phyloP scores from a whole-genome alignment of 2,797 vertebrate genomes.

The Oryzias dopingdopingensis region DNA sequence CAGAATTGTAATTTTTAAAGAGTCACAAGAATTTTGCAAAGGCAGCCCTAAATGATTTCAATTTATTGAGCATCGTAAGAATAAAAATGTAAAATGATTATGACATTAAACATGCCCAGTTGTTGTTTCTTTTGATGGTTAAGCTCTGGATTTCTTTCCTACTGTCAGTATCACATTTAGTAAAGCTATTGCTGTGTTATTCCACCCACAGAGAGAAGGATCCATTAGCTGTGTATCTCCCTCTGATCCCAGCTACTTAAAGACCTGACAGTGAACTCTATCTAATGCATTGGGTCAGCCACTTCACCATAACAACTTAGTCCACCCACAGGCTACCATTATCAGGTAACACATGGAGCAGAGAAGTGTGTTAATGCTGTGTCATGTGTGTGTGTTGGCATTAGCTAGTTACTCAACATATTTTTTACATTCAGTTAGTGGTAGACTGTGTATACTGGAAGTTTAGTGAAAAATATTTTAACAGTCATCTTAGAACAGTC shows the following conservation, averaged over 20 bases:
- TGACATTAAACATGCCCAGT: constrained; percentile 21
- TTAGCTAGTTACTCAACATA: constrained; percentile 24
- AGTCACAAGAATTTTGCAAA: neutral
- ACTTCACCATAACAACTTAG: constrained; percentile 66
- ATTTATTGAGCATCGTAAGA: constrained; percentile 3
- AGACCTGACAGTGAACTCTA: constrained; percentile 73
- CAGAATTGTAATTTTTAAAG: neutral
- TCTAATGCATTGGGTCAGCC: constrained; percentile 76
- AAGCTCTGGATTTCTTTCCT: constrained; percentile 13
- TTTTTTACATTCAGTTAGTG: constrained; percentile 9
- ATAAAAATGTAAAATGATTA: constrained; percentile 12
- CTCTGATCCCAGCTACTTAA: constrained; percentile 74
- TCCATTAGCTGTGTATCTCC: constrained; percentile 76
- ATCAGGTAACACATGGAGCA: constrained; percentile 62
- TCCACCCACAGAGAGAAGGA: constrained; percentile 69
- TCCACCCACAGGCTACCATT: constrained; percentile 75
- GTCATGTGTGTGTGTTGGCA: constrained; percentile 5
- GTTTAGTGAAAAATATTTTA: too few species aligned
- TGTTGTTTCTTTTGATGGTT: constrained; percentile 33
- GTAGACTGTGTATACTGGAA: neutral
- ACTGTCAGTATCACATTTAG: constrained; percentile 41
- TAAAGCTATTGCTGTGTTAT: constrained; percentile 55
- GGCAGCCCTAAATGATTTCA: neutral
- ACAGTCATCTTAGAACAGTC: too few species aligned
- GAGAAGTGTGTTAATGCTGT: constrained; percentile 15